Evolutionary conservation across 2,797 vertebrate species (phyloP).

Genomic region (Psittacula derbiana): DNA sequence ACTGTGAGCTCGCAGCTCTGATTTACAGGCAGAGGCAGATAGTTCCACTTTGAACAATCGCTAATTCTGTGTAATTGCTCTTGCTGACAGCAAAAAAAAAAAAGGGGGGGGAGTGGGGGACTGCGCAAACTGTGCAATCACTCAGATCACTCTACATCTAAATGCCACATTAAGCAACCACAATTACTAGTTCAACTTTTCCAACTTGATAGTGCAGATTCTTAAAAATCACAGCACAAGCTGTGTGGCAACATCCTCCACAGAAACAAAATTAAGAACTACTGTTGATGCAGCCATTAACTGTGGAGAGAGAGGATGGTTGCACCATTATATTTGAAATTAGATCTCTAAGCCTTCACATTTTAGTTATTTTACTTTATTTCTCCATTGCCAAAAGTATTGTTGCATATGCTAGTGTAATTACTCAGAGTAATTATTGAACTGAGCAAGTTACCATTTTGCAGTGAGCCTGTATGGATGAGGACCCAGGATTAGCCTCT

Average conservation of each 20-base stretch:
- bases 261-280: neutral
- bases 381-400: neutral
- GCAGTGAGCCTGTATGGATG: accelerated
- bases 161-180: neutral
- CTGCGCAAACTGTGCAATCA: neutral
- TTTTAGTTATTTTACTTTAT: neutral
- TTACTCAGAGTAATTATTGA: neutral
- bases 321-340: neutral
- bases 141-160: neutral
- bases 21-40: neutral
- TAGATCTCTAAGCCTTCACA: neutral
- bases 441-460: accelerated
- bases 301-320: accelerated
- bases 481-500: neutral
- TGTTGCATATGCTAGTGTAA: neutral
- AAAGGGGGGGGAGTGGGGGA: neutral
- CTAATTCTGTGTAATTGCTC: neutral
- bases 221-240: neutral
- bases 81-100: neutral
- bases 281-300: neutral
- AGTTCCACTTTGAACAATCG: neutral
- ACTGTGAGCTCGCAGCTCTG: neutral
- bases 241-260: neutral
- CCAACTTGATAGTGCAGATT: neutral
- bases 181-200: neutral